These are phyloP conservation scores for Melanotaenia boesemani DNA, from an alignment of 2,797 vertebrate species.

Conservation along the genomic window DNA sequence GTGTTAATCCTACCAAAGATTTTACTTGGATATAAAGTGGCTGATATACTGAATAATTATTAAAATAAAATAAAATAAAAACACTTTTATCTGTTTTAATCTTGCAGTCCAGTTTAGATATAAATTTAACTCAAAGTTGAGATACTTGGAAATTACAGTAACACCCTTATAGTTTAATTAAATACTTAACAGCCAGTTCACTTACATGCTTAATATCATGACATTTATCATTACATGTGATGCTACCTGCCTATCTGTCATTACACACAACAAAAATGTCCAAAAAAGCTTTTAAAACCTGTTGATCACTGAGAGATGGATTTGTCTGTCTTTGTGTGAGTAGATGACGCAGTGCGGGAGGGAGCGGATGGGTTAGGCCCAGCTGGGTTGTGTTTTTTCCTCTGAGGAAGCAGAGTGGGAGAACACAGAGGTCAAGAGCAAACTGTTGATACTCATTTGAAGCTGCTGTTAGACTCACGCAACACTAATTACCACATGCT, in stretches of 20 bases:
- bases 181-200: not conserved
- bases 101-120: no score
- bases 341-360: conserved; percentile 13
- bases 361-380: conserved; percentile 70
- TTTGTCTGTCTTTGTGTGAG: conserved; percentile 4
- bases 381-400: conserved; percentile 66
- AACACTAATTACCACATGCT: conserved; percentile 63
- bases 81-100: no score
- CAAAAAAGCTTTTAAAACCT: no score
- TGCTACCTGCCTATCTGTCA: not conserved
- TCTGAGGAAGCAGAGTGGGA: conserved; percentile 64
- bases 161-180: not conserved
- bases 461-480: conserved; percentile 56
- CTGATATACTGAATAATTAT: no score
- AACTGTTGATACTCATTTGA: conserved; percentile 70
- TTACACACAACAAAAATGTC: not conserved
- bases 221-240: not conserved
- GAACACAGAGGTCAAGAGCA: conserved; percentile 65
- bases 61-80: no score
- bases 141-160: no score
- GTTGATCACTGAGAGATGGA: conserved; percentile 1
- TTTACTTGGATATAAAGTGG: no score
- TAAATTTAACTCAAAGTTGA: no score
- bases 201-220: no score
- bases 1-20: no score